Evolutionary conservation across 2,113 vertebrate species (phyloP).

Genomic region (human (Homo sapiens)): DNA sequence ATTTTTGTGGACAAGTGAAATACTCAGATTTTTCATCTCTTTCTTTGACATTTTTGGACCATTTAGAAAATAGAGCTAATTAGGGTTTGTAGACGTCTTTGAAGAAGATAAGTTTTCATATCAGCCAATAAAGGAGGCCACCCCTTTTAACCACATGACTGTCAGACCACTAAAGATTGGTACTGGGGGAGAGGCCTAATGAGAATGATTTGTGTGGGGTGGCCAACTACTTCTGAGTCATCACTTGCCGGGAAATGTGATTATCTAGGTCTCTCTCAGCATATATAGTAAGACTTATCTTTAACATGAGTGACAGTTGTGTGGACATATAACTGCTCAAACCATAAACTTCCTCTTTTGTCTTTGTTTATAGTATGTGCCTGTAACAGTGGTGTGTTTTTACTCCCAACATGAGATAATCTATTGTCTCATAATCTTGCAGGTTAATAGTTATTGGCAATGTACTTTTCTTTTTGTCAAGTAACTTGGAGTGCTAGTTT

Average conservation of each 20-base stretch:
- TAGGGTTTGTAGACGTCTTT: not conserved
- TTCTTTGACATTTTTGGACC: not conserved
- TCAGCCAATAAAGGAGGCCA: not conserved
- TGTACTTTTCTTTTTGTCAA: not conserved
- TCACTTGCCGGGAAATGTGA: conserved; percentile 1
- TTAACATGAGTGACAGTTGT: conserved; percentile 10
- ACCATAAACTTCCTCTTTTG: conserved; percentile 31
- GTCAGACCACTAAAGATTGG: not conserved
- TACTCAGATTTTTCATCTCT: not conserved
- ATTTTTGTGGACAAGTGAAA: not conserved
- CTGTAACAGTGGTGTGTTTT: conserved; percentile 27
- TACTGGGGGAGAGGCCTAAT: too few species aligned
- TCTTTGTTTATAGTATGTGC: conserved; percentile 45
- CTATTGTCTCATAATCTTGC: conserved; percentile 26
- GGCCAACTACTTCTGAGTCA: not conserved
- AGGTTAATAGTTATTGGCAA: not conserved
- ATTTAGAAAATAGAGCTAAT: not conserved
- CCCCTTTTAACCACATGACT: not conserved
- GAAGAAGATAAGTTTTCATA: not conserved
- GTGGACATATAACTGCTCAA: conserved; percentile 32
- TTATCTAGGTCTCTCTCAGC: not conserved
- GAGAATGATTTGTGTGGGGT: not conserved
- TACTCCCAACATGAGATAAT: not conserved
- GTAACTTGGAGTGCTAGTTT: not conserved
- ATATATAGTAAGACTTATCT: conserved; percentile 8